phyloP scores from a whole-genome alignment of 2,113 vertebrate genomes.

The Tetrax tetrax region DNA sequence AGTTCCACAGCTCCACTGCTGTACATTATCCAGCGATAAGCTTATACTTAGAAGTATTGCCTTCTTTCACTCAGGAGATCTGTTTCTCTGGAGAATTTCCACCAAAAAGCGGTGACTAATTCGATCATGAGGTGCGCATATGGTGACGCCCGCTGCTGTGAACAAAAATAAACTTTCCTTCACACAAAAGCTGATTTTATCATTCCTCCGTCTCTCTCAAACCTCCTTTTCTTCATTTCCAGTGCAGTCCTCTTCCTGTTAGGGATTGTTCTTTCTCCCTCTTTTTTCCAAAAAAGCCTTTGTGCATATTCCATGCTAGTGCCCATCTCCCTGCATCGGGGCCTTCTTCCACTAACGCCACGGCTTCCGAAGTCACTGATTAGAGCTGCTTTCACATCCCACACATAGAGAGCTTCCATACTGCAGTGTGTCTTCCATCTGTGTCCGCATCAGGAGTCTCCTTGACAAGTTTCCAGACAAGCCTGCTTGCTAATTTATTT shows the following conservation, averaged over 20 bases:
- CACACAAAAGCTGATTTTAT: not conserved
- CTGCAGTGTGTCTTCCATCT: not conserved
- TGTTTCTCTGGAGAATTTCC: not conserved
- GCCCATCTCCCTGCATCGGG: not conserved
- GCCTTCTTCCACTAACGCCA: not conserved
- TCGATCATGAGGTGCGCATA: slow-evolving; percentile 4
- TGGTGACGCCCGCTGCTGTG: slow-evolving; percentile 52
- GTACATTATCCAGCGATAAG: not conserved
- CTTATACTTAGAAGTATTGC: not conserved
- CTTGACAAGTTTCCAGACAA: not conserved
- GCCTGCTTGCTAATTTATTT: not conserved
- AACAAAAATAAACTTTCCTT: slow-evolving; percentile 54
- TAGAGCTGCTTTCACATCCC: not conserved
- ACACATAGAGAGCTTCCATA: not conserved
- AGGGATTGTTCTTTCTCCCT: not conserved
- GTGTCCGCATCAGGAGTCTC: not conserved
- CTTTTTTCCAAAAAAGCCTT: not conserved
- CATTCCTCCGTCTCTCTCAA: slow-evolving; percentile 4
- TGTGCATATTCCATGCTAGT: not conserved
- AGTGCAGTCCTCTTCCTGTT: not conserved
- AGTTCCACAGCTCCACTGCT: not conserved
- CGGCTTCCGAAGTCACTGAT: not conserved
- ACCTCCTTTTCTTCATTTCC: not conserved
- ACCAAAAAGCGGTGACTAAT: slow-evolving; percentile 51
- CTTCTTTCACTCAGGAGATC: not conserved